Evolutionary conservation across 1,140 invertebrate species (phyloP).

Genomic region (Cherax quadricarinatus): DNA sequence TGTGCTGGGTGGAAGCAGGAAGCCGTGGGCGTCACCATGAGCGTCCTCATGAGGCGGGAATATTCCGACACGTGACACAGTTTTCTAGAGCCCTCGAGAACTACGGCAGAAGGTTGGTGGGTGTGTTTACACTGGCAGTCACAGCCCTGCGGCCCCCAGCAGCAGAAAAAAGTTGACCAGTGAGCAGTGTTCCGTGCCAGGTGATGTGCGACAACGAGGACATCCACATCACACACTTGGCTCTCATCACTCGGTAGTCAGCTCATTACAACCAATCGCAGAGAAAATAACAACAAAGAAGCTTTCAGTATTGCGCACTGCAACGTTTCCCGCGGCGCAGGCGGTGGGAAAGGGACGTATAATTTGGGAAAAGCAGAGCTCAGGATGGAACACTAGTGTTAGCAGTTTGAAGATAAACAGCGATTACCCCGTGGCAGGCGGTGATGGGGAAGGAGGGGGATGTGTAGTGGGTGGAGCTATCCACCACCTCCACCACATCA

Average conservation of each 20-base stretch:
- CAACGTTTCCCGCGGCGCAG: too few species aligned
- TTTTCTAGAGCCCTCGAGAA: neutral
- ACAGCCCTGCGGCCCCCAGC: neutral
- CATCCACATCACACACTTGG: neutral
- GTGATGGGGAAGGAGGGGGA: neutral
- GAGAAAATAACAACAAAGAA: too few species aligned
- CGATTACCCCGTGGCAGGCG: neutral
- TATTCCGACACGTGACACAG: neutral
- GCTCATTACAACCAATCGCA: neutral
- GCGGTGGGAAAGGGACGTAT: neutral
- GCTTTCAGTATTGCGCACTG: too few species aligned
- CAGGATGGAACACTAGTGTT: neutral
- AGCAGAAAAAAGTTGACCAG: neutral
- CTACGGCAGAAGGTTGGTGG: neutral
- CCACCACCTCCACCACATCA: too few species aligned
- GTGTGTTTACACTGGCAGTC: conserved; percentile 47
- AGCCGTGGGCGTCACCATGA: too few species aligned
- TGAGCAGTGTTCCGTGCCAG: conserved; percentile 16
- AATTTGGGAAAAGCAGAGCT: neutral
- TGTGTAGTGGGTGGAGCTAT: neutral
- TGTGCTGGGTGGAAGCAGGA: too few species aligned
- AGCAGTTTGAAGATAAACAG: conserved; percentile 1
- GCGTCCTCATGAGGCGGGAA: neutral
- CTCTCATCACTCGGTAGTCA: neutral
- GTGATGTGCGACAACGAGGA: neutral